Evolutionary conservation across 53 echinoderm and acorn worm species (phyloP), one percentile per base, ranked within the genome.

Genomic region (Pentamera pediparva): DNA sequence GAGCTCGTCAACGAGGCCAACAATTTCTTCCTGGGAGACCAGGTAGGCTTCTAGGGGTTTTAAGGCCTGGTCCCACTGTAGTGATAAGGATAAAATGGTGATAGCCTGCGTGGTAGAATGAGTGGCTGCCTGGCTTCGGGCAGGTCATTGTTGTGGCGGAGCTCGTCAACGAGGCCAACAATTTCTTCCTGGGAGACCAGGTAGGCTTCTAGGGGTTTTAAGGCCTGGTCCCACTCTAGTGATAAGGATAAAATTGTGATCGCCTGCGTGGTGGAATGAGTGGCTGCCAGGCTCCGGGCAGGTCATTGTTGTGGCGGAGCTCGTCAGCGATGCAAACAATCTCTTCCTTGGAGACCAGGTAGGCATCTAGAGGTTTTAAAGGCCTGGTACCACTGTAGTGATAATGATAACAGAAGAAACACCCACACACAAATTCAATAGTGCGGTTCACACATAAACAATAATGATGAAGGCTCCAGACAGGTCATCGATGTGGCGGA

Each of bases 121-220:
- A 86, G 8, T 96, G 90, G 90, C 35, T 90, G 22, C 55, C 35
- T 2, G 78, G 79, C 72, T 82, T 96, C 4, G 87, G 85, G 29
- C 79, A 83, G n/a, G 65, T 81, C 12, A 91, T 96, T 26, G 77
- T 79, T 38, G 87, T 91, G 20, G 96, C 85, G 32, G 77, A 69
- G 35, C 56, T 91, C 35, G 91, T 96, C 35, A 47, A 57, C 5
- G 88, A 91, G 39, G 96, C 96, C 55, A 96, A 96, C 37, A 57
- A 79, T 41, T 63, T 96, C 36, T 96, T 96, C 72, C 56, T 96
- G 19, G 70, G 40, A 76, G 90, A 96, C 62, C 96, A 96, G 96
- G 96, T 96, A 56, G 38, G 79, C 48, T 57, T 15, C 27, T n/a
- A n/a, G n/a, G n/a, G n/a, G n/a, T n/a, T n/a, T n/a, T n/a, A n/a